Evolutionary conservation across 2,888 invertebrate genomes (phyloP).

Genomic region (Liposcelis brunnea): DNA sequence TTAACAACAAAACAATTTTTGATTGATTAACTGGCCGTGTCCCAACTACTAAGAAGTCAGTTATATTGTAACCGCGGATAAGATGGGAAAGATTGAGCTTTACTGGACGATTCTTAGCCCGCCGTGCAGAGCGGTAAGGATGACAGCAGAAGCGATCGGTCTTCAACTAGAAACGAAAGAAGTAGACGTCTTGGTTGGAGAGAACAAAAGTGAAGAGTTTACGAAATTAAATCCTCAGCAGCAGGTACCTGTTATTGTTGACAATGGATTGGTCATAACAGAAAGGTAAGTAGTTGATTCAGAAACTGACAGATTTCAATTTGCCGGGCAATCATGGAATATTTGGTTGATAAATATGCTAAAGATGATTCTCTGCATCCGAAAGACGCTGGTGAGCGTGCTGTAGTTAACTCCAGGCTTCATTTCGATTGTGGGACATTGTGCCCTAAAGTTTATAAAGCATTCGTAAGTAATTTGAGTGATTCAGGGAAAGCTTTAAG

Average conservation of each 20-base stretch:
- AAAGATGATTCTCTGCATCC: too few relatives aligned
- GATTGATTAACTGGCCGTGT: too few relatives aligned
- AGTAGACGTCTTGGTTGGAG: background rate
- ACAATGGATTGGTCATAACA: background rate
- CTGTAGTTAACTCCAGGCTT: too few relatives aligned
- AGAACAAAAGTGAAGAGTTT: background rate
- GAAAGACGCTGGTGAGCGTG: too few relatives aligned
- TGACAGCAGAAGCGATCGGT: background rate
- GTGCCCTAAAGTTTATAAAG: background rate
- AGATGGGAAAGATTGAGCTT: background rate
- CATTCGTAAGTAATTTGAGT: too few relatives aligned
- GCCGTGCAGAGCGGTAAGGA: background rate
- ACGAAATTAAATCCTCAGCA: slow-evolving; percentile 5
- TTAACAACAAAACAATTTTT: too few relatives aligned
- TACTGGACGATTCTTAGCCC: slow-evolving; percentile 1
- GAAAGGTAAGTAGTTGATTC: slow-evolving; percentile 3
- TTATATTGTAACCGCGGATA: too few relatives aligned
- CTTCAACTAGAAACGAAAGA: background rate
- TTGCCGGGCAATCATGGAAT: background rate
- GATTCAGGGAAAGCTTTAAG: too few relatives aligned
- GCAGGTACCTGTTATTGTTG: background rate
- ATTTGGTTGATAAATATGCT: background rate
- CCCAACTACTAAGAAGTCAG: too few relatives aligned
- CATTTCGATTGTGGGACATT: too few relatives aligned
- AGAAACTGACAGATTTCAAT: too few relatives aligned